Evolutionary conservation across 2,113 vertebrate genomes (phyloP), one percentile per base, ranked within the genome.

Genomic region (Amblyopsis rosae): DNA sequence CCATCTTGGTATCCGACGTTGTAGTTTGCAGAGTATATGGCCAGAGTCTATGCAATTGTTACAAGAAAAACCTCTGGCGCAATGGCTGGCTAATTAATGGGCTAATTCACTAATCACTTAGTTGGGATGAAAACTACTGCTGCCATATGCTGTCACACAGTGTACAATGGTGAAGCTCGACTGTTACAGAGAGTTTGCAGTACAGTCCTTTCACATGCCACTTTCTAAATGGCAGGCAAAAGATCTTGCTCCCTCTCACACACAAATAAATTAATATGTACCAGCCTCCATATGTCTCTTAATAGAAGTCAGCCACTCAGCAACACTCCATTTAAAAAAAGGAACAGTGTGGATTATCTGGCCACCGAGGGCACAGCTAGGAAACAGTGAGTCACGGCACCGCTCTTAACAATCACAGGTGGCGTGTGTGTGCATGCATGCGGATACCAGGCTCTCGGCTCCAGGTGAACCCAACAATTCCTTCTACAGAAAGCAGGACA

Each of bases 11-110:
- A 70, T 41, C 35, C 35, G 5, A 41, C 26, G 2, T 26, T 2
- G 26, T 26, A 3, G 26, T 26, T 26, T 26, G 26, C 2, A 26
- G 26, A 26, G 26, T 26, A 26, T 26, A 26, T 26, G 26, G 26
- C 2, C 26, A 26, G 26, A 26, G 26, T 26, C 26, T 41, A 41
- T 41, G 35, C 4, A 41, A 41, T 41, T 41, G 4, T 41, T 5
- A 8, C 4, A 41, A 41, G 26, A 26, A 26, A 26, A 6, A 8
- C 7, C 1, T 41, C 4, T 55, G 62, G 67, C 70, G 73, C 64
- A 62, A 77, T 76, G 81, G 84, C 70, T 69, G 68, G 65, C 68
- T 76, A 85, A 87, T 86, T 88, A 85, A 86, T 82, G 59, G 83
- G 77, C 75, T 82, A 84, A 87, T 73, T 86, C 68, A 77, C 64